A percentile compares a stretch with the other conserved stretches of the same genome.
phyloP scores from a whole-genome alignment of 2,113 vertebrate species.

The Chrysemys picta region DNA sequence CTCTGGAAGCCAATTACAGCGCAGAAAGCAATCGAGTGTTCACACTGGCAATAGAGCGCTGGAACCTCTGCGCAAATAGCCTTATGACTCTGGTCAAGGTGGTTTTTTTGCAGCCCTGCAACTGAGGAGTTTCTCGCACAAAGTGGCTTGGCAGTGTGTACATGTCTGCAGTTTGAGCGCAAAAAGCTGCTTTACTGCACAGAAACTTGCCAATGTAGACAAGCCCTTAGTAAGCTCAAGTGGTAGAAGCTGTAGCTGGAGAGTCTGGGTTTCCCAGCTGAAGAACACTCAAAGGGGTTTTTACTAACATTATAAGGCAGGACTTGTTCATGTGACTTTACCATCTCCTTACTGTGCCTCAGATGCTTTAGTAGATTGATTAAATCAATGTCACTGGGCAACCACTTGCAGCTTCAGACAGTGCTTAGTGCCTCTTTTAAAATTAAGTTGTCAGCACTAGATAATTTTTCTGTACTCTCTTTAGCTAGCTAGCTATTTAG shows the following conservation, averaged over 20 bases:
- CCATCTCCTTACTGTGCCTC: neutral
- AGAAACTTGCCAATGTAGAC: too few relatives aligned
- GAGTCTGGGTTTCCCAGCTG: neutral
- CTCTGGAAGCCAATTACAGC: too few relatives aligned
- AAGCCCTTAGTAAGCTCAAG: neutral
- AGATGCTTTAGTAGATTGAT: neutral
- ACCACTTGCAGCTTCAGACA: neutral
- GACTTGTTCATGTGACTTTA: neutral
- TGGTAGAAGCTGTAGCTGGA: neutral
- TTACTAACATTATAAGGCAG: neutral
- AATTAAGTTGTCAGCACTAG: neutral
- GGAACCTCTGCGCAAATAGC: too few relatives aligned
- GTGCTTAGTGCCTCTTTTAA: conserved; percentile 12
- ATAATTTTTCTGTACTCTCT: neutral
- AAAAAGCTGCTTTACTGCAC: too few relatives aligned
- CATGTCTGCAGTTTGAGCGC: too few relatives aligned
- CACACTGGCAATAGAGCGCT: too few relatives aligned
- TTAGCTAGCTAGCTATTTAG: neutral
- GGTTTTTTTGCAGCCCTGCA: too few relatives aligned
- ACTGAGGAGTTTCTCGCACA: too few relatives aligned
- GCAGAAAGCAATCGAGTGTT: too few relatives aligned
- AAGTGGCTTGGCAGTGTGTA: too few relatives aligned
- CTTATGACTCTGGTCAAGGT: too few relatives aligned
- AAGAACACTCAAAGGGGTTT: neutral
- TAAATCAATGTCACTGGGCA: conserved; percentile 14